A percentile compares a stretch with the other conserved stretches of the same genome.
Conservation (phyloP, 2,113 vertebrate genomes). For the Petroica traversi region DNA sequence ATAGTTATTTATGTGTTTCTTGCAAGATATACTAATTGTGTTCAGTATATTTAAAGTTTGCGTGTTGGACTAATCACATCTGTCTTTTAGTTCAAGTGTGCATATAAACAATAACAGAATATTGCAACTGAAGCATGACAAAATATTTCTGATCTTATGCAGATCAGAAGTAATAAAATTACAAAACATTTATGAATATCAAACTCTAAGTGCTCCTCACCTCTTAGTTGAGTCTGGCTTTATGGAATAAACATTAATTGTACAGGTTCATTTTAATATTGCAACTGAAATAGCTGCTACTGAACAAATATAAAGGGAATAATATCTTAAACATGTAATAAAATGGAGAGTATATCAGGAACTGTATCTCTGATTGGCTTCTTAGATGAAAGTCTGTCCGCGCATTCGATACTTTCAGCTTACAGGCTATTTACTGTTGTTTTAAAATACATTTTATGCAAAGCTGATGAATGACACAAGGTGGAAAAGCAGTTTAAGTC, state of each 20-base stretch:
- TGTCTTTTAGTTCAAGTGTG: not conserved
- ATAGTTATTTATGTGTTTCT: not conserved
- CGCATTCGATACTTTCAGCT: not conserved
- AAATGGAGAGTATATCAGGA: not conserved
- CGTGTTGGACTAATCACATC: not conserved
- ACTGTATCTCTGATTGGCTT: not conserved
- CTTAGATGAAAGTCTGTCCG: not conserved
- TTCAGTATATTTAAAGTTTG: not conserved
- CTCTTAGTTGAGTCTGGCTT: not conserved
- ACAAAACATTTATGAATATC: not conserved
- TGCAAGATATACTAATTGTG: not conserved
- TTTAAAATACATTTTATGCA: not conserved
- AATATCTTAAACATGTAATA: fast-evolving
- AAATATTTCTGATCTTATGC: not conserved
- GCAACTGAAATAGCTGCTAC: not conserved
- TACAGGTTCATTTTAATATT: not conserved
- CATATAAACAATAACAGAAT: not conserved
- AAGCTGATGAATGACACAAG: not conserved
- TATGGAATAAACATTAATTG: not conserved
- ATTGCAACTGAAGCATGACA: not conserved
- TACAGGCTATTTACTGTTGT: not conserved
- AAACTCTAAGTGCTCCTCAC: not conserved
- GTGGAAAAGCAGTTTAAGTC: not conserved
- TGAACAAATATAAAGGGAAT: not conserved
- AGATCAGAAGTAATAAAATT: not conserved